phyloP scores from a whole-genome alignment of 2,797 vertebrate species.

The Alfaro cultratus region DNA sequence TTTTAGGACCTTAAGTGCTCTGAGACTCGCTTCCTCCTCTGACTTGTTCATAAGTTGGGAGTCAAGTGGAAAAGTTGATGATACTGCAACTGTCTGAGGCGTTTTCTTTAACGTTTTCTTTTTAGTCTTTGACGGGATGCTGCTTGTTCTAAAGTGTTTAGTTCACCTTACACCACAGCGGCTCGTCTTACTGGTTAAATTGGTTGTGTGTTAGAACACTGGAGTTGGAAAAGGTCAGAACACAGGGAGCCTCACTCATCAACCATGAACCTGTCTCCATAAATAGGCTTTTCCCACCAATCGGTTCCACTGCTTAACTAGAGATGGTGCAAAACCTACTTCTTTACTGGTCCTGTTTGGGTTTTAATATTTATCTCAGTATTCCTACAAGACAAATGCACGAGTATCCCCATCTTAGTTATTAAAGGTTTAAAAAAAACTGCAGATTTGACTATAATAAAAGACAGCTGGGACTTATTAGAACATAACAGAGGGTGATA shows the following conservation, averaged over 20 bases:
- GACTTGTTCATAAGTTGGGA: conserved; percentile 51
- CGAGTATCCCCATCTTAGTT: neutral
- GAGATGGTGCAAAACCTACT: neutral
- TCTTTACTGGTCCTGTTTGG: neutral
- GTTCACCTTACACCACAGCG: conserved; percentile 53
- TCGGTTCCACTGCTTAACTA: neutral
- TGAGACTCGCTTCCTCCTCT: conserved; percentile 51
- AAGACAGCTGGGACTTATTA: neutral
- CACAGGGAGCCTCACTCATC: conserved; percentile 52
- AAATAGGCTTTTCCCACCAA: neutral
- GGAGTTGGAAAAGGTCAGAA: conserved; percentile 55
- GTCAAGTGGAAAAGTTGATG: conserved; percentile 22
- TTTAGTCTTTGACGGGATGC: conserved; percentile 1
- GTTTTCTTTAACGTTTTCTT: neutral
- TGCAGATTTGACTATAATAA: neutral
- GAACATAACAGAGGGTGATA: neutral
- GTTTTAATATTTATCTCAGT: neutral
- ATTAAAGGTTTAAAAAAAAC: neutral
- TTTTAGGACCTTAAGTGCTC: conserved; percentile 75
- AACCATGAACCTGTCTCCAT: neutral
- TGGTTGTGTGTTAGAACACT: conserved; percentile 8
- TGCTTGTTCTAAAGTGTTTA: conserved; percentile 30
- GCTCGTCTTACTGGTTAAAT: conserved; percentile 12
- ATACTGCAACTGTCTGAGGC: conserved; percentile 20
- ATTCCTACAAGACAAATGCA: neutral